Evolutionary conservation across 1,140 invertebrate species (phyloP).

Genomic region (Yoshiicerus persimilis): DNA sequence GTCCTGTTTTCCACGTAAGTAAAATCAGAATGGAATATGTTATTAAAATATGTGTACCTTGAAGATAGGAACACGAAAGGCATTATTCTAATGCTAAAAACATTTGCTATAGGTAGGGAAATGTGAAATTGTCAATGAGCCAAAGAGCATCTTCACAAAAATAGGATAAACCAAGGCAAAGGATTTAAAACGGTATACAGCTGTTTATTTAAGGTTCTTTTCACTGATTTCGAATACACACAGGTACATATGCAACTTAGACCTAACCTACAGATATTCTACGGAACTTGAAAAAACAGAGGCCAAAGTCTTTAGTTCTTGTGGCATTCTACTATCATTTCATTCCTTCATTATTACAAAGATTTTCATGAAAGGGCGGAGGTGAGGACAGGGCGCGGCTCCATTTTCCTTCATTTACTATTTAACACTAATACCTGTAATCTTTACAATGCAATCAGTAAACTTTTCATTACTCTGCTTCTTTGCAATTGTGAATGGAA

Average conservation of each 20-base stretch:
- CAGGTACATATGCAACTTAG: background rate
- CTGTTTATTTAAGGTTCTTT: background rate
- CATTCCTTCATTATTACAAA: background rate
- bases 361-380: slow-evolving; percentile 1
- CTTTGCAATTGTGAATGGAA: background rate
- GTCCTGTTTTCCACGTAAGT: too few relatives aligned
- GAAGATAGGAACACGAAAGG: background rate
- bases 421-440: background rate
- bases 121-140: background rate
- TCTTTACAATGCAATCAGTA: background rate
- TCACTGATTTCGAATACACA: background rate
- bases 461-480: background rate
- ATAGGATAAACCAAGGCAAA: background rate
- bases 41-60: background rate
- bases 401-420: background rate
- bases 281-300: background rate
- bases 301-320: background rate
- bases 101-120: too few relatives aligned
- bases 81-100: too few relatives aligned
- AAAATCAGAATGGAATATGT: too few relatives aligned
- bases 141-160: background rate
- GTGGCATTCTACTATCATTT: background rate
- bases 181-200: background rate
- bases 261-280: background rate
- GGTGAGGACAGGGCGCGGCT: background rate